Base-by-base conservation (phyloP, 2,888 invertebrate genomes). In the Syrphus vitripennis region DNA sequence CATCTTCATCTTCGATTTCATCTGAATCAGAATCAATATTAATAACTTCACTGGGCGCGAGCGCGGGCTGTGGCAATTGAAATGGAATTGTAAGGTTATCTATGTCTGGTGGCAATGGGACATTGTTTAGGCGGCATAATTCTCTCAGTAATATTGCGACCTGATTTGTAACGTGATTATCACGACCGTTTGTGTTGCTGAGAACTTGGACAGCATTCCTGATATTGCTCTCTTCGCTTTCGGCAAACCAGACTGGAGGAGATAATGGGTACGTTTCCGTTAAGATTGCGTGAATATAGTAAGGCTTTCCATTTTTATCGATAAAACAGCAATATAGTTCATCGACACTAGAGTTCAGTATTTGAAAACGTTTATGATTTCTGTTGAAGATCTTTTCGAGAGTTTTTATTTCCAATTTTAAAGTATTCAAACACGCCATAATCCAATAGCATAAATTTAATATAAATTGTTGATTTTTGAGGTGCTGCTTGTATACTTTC, bases 201-300 rank as follows among this genome's bases (percentile, higher is more conserved):
- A 99, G 95, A 90, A 97, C 96, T 94, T 98, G 98, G 90, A 99
- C 97, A 88, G 98, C 98, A 93, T 97, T 97, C 90, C 98, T 98
- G 91, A 99, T 97, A 92, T 96, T 96, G 70, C 97, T 96, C 93
- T 99, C 98, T 91, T 99, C 99, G 50, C 98, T 97, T 92, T 99
- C 99, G 63, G 98, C 98, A 93, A 99, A 99, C 99, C 99, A 99
- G 89, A 99, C 98, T 61, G 99, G 99, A 70, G 99, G 98, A 88
- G 97, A 97, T 89, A 96, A 96, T 71, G 99, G 99, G 93, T 99
- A 99, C 80, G 98, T 98, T 94, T 99, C 99, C 94, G 98, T 98
- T 93, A 99, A 99, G 94, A 99, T 99, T 88, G 98, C 99, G 93
- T 98, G 98, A 92, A 99, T 98, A 93, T 97, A 97, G 93, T 98